Conservation (phyloP, 2,888 invertebrate genomes). For the Xestia ashworthii region DNA sequence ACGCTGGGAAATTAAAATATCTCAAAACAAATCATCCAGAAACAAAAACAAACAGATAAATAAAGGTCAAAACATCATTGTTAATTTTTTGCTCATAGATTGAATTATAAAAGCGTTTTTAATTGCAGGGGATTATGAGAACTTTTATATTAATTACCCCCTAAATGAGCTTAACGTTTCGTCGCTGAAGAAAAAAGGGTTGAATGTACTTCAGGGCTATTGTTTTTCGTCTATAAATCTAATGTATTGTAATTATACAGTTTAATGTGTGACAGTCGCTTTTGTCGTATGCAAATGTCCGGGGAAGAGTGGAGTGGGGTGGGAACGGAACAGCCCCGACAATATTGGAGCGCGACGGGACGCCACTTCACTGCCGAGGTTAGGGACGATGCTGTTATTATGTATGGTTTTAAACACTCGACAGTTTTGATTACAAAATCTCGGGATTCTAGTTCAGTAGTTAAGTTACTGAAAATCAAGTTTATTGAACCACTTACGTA, state of each 20-base stretch:
- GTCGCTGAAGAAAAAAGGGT: conserved; percentile 82
- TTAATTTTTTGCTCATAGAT: conserved; percentile 73
- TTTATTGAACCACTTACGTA: background rate
- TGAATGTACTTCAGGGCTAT: conserved; percentile 78
- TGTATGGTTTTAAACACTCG: conserved; percentile 68
- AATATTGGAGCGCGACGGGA: conserved; percentile 85
- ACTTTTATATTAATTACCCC: conserved; percentile 88
- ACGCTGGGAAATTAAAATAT: conserved; percentile 38
- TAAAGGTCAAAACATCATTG: conserved; percentile 76
- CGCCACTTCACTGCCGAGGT: conserved; percentile 79
- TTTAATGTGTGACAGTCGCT: conserved; percentile 89
- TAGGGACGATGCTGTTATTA: conserved; percentile 71
- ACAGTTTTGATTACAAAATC: conserved; percentile 56
- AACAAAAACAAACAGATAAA: conserved; percentile 63
- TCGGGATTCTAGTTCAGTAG: background rate
- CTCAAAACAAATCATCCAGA: conserved; percentile 38
- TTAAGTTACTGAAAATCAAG: background rate
- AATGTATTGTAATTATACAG: conserved; percentile 87
- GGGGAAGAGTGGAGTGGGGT: conserved; percentile 81
- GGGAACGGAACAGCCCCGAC: conserved; percentile 79
- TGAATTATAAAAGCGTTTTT: conserved; percentile 76
- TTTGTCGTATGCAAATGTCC: conserved; percentile 88
- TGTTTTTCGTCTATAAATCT: conserved; percentile 90
- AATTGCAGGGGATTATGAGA: conserved; percentile 87
- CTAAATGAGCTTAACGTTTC: conserved; percentile 86